Evolutionary conservation across 1,140 invertebrate genomes (phyloP), one percentile per base, ranked within the genome.

Genomic region (Eurosta solidaginis): DNA sequence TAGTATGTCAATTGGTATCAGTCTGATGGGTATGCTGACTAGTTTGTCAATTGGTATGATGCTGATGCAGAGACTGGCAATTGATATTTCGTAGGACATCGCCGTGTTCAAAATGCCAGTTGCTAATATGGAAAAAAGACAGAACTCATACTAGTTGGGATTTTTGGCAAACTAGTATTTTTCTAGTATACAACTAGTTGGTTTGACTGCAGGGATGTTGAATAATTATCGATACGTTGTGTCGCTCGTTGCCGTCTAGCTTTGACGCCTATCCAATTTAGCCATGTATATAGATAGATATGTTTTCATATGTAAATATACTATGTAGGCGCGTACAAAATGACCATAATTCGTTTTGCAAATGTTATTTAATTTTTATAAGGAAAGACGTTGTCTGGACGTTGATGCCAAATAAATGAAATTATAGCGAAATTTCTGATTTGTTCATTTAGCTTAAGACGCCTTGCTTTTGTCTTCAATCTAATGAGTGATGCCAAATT

Each of bases 171-270:
- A n/a, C n/a, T n/a, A n/a, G n/a, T n/a, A n/a, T n/a, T n/a, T n/a
- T n/a, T n/a, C n/a, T n/a, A n/a, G n/a, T n/a, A n/a, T n/a, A n/a
- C n/a, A n/a, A n/a, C n/a, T n/a, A n/a, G n/a, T n/a, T n/a, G n/a
- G n/a, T n/a, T n/a, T n/a, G n/a, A n/a, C n/a, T n/a, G n/a, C 44
- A 9, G 17, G 7, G 27, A 12, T 44, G 14, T 59, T 6, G 17
- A 29, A n/a, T 68, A 68, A 68, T 68, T 40, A 68, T n/a, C 59
- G 59, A n/a, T 33, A 22, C 33, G 40, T 68, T 68, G 59, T 68
- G 59, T 63, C 59, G 10, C 33, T 68, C 17, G 9, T n/a, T 12
- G 29, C 14, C 14, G 4, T 17, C 17, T 17, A 20, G 25, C 7
- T n/a, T 68, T 68, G 59, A 20, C 59, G 59, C n/a, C 33, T 42